These are phyloP conservation scores for Andricus quercusramuli DNA, from an alignment of 2,888 invertebrate species.

Conservation along the genomic window DNA sequence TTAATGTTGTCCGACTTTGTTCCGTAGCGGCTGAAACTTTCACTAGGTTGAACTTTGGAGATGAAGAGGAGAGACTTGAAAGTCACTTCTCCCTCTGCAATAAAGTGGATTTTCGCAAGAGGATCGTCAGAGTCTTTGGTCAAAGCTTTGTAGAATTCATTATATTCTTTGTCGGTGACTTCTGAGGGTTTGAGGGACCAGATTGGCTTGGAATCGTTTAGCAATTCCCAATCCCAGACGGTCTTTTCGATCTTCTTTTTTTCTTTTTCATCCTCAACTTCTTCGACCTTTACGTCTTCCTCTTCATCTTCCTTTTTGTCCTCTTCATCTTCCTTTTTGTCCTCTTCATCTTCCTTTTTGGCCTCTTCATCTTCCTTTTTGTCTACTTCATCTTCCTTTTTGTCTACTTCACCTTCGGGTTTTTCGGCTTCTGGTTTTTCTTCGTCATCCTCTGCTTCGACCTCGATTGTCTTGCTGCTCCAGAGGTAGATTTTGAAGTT, in stretches of 20 bases:
- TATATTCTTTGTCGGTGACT: conserved; percentile 93
- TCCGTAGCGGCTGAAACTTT: conserved; percentile 96
- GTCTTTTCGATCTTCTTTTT: conserved; percentile 96
- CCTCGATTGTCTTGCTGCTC: conserved; percentile 83
- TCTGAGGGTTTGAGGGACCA: conserved; percentile 96
- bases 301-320: conserved; percentile 79
- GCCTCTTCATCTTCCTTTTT: conserved; percentile 82
- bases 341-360: conserved; percentile 81
- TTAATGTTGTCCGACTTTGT: conserved; percentile 97
- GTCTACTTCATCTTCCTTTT: conserved; percentile 78
- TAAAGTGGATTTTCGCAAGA: conserved; percentile 94
- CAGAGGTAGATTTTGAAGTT: conserved; percentile 99
- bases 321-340: conserved; percentile 77
- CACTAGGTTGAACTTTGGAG: conserved; percentile 93
- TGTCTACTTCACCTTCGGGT: conserved; percentile 64
- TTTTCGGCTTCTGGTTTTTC: conserved; percentile 84
- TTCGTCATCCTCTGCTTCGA: conserved; percentile 82
- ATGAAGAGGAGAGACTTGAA: conserved; percentile 98
- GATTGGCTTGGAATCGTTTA: conserved; percentile 98
- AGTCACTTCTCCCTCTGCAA: conserved; percentile 99
- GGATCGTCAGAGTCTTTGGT: conserved; percentile 94
- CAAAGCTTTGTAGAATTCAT: conserved; percentile 96
- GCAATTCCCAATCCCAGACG: conserved; percentile 97
- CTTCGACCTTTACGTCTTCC: conserved; percentile 85
- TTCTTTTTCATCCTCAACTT: conserved; percentile 83